Evolutionary conservation across 2,113 vertebrate genomes (phyloP), one percentile per base, ranked within the genome.

Genomic region (Anseranas semipalmata): DNA sequence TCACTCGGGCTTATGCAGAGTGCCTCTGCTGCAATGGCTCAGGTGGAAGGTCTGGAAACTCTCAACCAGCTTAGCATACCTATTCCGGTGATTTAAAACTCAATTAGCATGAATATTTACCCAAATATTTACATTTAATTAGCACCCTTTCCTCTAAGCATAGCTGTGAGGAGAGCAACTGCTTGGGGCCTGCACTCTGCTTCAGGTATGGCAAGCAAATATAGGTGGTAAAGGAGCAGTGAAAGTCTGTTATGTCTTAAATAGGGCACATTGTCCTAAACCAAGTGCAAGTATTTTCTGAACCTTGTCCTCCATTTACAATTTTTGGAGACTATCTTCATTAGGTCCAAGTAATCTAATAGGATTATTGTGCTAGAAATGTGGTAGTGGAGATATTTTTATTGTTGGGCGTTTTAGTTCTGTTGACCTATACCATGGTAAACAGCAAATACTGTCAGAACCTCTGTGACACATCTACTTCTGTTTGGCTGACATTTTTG

Each of bases 21-120:
- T 0, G 0, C 15, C 37, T 59, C n/a, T 6, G 3, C 27, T 45
- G 39, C 43, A 65, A 56, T 0, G 1, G 35, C 39, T 62, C 35
- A 20, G 28, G 12, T n/a, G 33, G 16, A 50, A 78, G 9, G 33
- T 52, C 22, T 60, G 37, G 37, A 67, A 85, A 59, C 27, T 72
- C 41, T 50, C 24, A 62, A 30, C 10, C 28, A 28, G 17, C 7
- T 46, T 46, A 52, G 10, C 10, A 9, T 1, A 1, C 41, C 17
- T 73, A 3, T 73, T 86, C 28, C 63, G 46, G 25, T 50, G 50
- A 45, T 56, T 32, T 20, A 56, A 35, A 89, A 56, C 35, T 60
- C 19, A 73, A 15, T 59, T 65, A 48, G 18, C 15, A 5, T 67
- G 35, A 50, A 32, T 18, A 15, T 60, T 85, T 35, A 73, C 12